These are phyloP conservation scores for Andinoacara biseriatus DNA, from an alignment of 2,113 vertebrate genomes.

Conservation along the genomic window DNA sequence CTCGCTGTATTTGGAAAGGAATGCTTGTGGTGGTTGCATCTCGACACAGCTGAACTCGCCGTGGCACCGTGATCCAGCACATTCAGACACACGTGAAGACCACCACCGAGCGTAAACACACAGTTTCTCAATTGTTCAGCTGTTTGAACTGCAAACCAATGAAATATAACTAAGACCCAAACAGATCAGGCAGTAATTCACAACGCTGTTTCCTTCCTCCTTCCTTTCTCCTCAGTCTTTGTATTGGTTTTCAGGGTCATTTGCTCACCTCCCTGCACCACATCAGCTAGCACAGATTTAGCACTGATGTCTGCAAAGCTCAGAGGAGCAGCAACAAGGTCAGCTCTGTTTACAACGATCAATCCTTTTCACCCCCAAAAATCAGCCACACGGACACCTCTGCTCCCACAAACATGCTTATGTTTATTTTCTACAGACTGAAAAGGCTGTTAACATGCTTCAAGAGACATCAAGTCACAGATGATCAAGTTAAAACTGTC, in stretches of 20 bases:
- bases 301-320: slow-evolving; percentile 19
- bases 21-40: slow-evolving; percentile 73
- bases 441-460: not conserved
- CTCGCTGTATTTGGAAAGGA: slow-evolving; percentile 84
- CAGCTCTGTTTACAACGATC: slow-evolving; percentile 5
- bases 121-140: not conserved
- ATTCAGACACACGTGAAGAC: slow-evolving; percentile 51
- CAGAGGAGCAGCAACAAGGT: slow-evolving; percentile 19
- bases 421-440: not conserved
- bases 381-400: not conserved
- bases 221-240: not conserved
- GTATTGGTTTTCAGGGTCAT: slow-evolving; percentile 30
- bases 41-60: slow-evolving; percentile 72
- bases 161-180: not conserved
- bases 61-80: slow-evolving; percentile 74
- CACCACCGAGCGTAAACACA: not conserved
- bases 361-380: not conserved
- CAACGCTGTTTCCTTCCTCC: not conserved
- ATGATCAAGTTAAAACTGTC: no score
- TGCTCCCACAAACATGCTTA: not conserved
- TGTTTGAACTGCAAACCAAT: not conserved
- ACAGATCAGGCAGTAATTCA: not conserved
- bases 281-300: slow-evolving; percentile 38
- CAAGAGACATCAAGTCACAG: not conserved
- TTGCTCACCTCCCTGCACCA: slow-evolving; percentile 11